Percentiles rank a stretch among this genome's conserved stretches.
phyloP scores from a whole-genome alignment of 2,888 invertebrate genomes.

The Epistrophella euchroma region DNA sequence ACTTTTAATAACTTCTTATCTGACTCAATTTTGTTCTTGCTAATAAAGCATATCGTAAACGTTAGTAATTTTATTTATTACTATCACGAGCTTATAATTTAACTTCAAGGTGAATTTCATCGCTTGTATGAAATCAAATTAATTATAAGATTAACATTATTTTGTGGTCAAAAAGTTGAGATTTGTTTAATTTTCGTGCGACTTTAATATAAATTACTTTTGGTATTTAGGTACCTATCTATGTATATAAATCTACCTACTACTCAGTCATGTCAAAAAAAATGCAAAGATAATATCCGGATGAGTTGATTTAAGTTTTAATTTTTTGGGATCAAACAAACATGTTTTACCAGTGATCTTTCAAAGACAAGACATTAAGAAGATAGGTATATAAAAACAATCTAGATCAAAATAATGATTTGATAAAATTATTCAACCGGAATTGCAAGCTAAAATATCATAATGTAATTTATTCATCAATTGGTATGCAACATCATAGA shows the following conservation, averaged over 20 bases:
- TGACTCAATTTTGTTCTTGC: background rate
- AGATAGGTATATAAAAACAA: background rate
- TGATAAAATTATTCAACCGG: background rate
- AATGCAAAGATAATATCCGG: background rate
- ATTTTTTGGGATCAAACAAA: background rate
- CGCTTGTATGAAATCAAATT: constrained; percentile 11
- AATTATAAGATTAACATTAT: constrained; percentile 39
- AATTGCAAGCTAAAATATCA: constrained; percentile 9
- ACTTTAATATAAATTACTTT: background rate
- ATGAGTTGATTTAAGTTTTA: background rate
- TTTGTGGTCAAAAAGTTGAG: constrained; percentile 1
- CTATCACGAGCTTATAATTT: constrained; percentile 9
- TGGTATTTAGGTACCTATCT: no score
- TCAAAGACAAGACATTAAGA: background rate
- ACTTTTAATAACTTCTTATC: constrained; percentile 3
- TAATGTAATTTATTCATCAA: constrained; percentile 7
- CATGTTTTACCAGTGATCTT: constrained; percentile 34
- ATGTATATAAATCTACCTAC: constrained; percentile 2
- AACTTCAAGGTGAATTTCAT: constrained; percentile 16
- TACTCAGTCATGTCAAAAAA: background rate
- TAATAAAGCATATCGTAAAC: background rate
- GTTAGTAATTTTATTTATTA: constrained; percentile 23
- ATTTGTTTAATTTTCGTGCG: background rate
- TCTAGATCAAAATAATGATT: constrained; percentile 32
- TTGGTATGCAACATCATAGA: constrained; percentile 3